phyloP scores from a whole-genome alignment of 1,140 invertebrate species.

The Drosophila fuyamai region DNA sequence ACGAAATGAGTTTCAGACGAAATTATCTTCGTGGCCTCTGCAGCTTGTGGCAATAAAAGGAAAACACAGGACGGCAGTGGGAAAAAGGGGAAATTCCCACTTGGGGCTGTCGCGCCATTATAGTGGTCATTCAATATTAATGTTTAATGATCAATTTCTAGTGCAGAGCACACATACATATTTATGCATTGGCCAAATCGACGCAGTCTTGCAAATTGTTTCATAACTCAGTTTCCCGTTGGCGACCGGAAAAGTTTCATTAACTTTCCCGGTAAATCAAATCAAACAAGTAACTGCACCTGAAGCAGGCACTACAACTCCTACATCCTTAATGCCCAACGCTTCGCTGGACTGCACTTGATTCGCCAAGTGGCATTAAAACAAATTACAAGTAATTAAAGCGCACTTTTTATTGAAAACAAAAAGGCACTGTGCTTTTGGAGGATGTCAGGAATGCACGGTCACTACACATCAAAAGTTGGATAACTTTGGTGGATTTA shows the following conservation, averaged over 20 bases:
- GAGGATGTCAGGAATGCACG: neutral
- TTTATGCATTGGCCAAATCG: neutral
- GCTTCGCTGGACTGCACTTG: constrained; percentile 33
- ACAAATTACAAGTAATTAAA: constrained; percentile 83
- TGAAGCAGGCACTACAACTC: constrained; percentile 16
- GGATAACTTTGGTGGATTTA: neutral
- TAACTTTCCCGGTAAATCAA: constrained; percentile 77
- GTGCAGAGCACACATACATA: constrained; percentile 1
- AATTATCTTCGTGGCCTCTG: constrained; percentile 60
- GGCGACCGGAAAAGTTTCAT: constrained; percentile 68
- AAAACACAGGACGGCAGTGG: neutral
- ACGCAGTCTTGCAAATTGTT: constrained; percentile 54
- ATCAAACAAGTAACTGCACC: constrained; percentile 64
- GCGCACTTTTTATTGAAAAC: constrained; percentile 62
- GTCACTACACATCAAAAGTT: neutral
- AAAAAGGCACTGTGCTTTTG: constrained; percentile 11
- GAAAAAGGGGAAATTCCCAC: constrained; percentile 17
- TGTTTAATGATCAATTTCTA: constrained; percentile 64
- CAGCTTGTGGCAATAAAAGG: constrained; percentile 14
- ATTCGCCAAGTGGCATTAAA: constrained; percentile 75
- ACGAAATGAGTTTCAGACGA: constrained; percentile 80
- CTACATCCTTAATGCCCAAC: constrained; percentile 17
- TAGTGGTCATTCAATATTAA: constrained; percentile 58
- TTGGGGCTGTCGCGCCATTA: constrained; percentile 23
- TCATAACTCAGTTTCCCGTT: constrained; percentile 74